Base-by-base conservation (phyloP, 1,140 invertebrate species). In the Pachyrhynchus sulphureomaculatus region DNA sequence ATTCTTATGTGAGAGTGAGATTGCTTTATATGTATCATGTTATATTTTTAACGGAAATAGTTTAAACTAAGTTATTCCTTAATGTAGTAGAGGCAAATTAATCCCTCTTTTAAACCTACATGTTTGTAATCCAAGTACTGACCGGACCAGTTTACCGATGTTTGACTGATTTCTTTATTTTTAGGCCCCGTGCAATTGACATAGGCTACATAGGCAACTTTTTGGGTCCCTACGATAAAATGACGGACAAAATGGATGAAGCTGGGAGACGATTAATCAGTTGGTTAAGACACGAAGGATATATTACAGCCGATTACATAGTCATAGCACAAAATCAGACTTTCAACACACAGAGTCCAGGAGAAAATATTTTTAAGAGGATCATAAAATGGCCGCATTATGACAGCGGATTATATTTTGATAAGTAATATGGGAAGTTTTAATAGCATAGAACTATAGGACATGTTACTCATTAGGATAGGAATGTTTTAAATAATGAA, bases 131-230 rank as follows among this genome's bases (percentile, higher is more conserved):
- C n/a, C n/a, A n/a, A n/a, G n/a, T n/a, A n/a, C n/a, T n/a, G n/a
- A n/a, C n/a, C n/a, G n/a, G n/a, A n/a, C n/a, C n/a, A n/a, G n/a
- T n/a, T n/a, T n/a, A n/a, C n/a, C n/a, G n/a, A n/a, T n/a, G n/a
- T n/a, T n/a, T n/a, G n/a, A n/a, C n/a, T n/a, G n/a, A n/a, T n/a
- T n/a, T n/a, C n/a, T 29, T 3, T 29, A 9, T 2, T 81, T 36
- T 81, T 84, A 73, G 51, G 29, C 12, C 76, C 78, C 0, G 37
- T 65, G 76, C 4, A 4, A 69, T 85, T 42, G 74, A 73, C 3
- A 69, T 83, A 36, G 73, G 72, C 49, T 81, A 81, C 56, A 76
- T 81, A 60, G 81, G 80, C 10, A 78, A 81, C 68, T 82, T 12
- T 18, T 70, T 59, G 57, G 64, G 1, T 67, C 37, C 48, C 9